Evolutionary conservation across 2,888 invertebrate species (phyloP).

Genomic region (Epistrophe grossulariae): DNA sequence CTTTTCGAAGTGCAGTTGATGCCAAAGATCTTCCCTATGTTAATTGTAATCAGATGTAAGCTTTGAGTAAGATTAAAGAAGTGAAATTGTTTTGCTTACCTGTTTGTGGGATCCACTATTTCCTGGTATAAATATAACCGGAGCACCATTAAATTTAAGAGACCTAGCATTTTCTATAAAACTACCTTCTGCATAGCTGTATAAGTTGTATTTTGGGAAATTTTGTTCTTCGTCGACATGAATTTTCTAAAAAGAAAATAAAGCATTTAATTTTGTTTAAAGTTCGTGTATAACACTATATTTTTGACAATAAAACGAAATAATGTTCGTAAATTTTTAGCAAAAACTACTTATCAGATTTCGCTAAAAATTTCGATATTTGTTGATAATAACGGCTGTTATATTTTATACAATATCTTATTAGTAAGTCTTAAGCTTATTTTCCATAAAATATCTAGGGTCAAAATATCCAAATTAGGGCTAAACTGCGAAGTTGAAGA

Average conservation of each 20-base stretch:
- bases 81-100: conserved; percentile 81
- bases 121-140: conserved; percentile 97
- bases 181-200: conserved; percentile 95
- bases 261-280: background rate
- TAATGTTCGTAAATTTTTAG: too few relatives aligned
- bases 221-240: conserved; percentile 86
- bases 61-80: background rate
- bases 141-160: conserved; percentile 93
- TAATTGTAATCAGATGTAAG: background rate
- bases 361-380: too few relatives aligned
- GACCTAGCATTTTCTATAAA: conserved; percentile 88
- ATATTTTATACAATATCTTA: too few relatives aligned
- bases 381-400: too few relatives aligned
- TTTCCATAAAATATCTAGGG: too few relatives aligned
- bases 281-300: too few relatives aligned
- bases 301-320: too few relatives aligned
- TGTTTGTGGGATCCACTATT: conserved; percentile 97
- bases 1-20: conserved; percentile 95
- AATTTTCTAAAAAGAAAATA: conserved; percentile 86
- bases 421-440: too few relatives aligned
- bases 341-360: too few relatives aligned
- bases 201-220: conserved; percentile 93
- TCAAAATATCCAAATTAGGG: too few relatives aligned
- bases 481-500: too few relatives aligned
- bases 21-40: conserved; percentile 91